A percentile compares a stretch with the other conserved stretches of the same genome.
Evolutionary conservation across 2,888 invertebrate genomes (phyloP).

Genomic region (Synanthedon tipuliformis): DNA sequence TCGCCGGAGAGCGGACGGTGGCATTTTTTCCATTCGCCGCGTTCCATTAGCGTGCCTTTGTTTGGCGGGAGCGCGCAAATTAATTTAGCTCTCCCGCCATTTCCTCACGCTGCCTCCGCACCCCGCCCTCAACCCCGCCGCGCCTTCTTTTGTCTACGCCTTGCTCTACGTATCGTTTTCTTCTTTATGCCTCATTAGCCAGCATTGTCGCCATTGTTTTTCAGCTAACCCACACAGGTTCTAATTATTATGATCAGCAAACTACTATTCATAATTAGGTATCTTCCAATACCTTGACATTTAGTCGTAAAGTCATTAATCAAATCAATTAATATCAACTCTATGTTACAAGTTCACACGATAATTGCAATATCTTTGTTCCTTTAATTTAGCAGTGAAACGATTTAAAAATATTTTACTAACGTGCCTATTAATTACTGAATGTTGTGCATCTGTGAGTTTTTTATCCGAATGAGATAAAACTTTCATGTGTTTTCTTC

Average conservation of each 20-base stretch:
- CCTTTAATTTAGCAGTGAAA: too few relatives aligned
- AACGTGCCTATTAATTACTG: too few relatives aligned
- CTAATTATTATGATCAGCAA: constrained; percentile 63
- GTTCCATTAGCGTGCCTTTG: constrained; percentile 72
- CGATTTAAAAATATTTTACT: too few relatives aligned
- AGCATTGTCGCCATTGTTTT: constrained; percentile 67
- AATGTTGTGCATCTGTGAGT: too few relatives aligned
- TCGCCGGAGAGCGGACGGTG: constrained; percentile 68
- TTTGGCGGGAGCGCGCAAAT: constrained; percentile 71
- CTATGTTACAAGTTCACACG: too few relatives aligned
- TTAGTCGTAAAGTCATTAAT: too few relatives aligned
- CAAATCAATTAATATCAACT: not conserved
- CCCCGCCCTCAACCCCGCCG: constrained; percentile 30
- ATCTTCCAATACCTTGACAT: not conserved
- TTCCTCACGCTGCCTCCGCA: constrained; percentile 43
- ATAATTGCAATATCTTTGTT: too few relatives aligned
- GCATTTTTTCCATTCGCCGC: constrained; percentile 71
- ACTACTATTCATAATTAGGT: constrained; percentile 11
- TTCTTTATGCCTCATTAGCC: constrained; percentile 71
- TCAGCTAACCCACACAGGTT: constrained; percentile 53
- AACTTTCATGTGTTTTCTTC: too few relatives aligned
- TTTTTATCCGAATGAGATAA: too few relatives aligned
- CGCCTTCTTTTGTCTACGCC: constrained; percentile 68
- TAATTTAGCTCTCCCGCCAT: constrained; percentile 71
- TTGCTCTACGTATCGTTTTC: constrained; percentile 70